Evolutionary conservation across 37 sponge, comb jelly and placozoan species (phyloP), one percentile per base, ranked within the genome.

Genomic region (Mnemiopsis leidyi): DNA sequence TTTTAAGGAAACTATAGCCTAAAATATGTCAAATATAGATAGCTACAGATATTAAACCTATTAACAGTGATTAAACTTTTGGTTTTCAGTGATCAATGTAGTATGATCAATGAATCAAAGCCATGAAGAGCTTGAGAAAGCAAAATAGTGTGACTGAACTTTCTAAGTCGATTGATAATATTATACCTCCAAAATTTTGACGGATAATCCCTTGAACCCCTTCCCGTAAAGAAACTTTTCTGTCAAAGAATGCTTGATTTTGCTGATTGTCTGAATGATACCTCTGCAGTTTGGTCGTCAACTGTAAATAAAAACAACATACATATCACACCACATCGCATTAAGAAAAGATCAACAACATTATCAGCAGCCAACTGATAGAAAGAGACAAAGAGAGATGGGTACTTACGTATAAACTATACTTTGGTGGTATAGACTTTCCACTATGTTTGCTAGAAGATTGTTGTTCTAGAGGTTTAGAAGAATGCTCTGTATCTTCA

Each of bases 171-270:
- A n/a, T n/a, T n/a, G n/a, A n/a, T n/a, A n/a, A n/a, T n/a, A 71
- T 5, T 32, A 21, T 34, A 77, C 79, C 79, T 77, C 79, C 79
- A 34, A 77, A 77, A 77, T 77, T 77, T 77, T 77, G 32, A 20
- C 32, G 9, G 18, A 77, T 18, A 31, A 77, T 26, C 18, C 32
- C 20, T 34, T 77, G 79, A 34, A 77, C 33, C 3, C 79, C 79
- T 34, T 77, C 79, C 33, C 79, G 34, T 20, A 77, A 32, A 32
- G 18, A 77, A 13, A 34, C 1, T 77, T 77, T 77, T 0, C 79
- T 26, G 20, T 77, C 79, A 28, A 77, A 32, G 1, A 77, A 32
- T 77, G 36, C 36, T 34, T 77, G 1, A 77, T 77, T 36, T 77
- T 77, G 79, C 36, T 33, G 30, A 33, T 77, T 1, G 21, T 77